Conservation (phyloP, 1,140 invertebrate species). For the Apis laboriosa region DNA sequence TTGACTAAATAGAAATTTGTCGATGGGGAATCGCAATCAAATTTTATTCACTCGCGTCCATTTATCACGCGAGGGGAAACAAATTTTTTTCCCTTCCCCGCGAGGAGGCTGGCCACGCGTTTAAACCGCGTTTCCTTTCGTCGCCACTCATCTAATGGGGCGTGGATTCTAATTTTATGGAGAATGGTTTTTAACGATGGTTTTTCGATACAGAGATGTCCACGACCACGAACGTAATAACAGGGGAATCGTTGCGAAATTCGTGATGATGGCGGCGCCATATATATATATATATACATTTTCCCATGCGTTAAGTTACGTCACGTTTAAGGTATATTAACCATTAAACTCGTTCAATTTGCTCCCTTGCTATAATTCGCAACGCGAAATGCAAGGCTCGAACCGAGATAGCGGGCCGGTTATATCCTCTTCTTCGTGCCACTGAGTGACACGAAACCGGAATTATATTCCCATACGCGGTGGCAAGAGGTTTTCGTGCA, state of each 20-base stretch:
- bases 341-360: slow-evolving; percentile 27
- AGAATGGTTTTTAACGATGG: too few species aligned
- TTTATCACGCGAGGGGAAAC: background rate
- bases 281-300: background rate
- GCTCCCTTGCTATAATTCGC: slow-evolving; percentile 5
- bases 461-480: slow-evolving; percentile 56
- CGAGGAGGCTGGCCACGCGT: too few species aligned
- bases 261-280: background rate
- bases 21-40: background rate
- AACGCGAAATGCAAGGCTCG: slow-evolving; percentile 15
- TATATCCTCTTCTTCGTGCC: slow-evolving; percentile 15
- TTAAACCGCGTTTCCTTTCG: too few species aligned
- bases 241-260: background rate
- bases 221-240: too few species aligned
- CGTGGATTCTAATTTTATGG: too few species aligned
- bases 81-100: background rate
- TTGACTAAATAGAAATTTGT: slow-evolving; percentile 13
- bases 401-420: background rate
- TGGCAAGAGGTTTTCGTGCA: slow-evolving; percentile 30
- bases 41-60: too few species aligned
- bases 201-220: too few species aligned
- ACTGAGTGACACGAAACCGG: slow-evolving; percentile 24
- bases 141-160: too few species aligned
- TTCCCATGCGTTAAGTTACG: background rate
- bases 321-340: background rate